These are phyloP conservation scores for Calvadosia cruxmelitensis DNA, from an alignment of 30 jellyfish, hydroid and myxozoan species.

Conservation along the genomic window DNA sequence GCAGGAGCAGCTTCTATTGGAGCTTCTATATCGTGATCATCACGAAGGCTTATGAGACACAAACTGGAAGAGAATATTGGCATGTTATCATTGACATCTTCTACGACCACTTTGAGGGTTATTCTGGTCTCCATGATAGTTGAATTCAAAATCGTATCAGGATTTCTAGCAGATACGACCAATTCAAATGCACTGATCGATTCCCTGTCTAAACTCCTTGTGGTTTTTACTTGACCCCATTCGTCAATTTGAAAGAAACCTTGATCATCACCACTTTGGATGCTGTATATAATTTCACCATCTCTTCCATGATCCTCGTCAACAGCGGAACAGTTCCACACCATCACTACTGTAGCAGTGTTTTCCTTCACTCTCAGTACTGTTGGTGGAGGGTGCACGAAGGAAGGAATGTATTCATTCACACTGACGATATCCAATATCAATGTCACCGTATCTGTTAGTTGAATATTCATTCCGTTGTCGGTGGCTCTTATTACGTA, in stretches of 20 bases:
- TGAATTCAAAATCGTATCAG: slow-evolving; percentile 17
- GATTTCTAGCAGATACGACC: slow-evolving; percentile 38
- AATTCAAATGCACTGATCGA: slow-evolving; percentile 28
- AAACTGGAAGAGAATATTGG: slow-evolving; percentile 43
- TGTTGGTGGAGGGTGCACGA: slow-evolving; percentile 7
- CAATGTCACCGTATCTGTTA: not conserved
- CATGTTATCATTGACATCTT: slow-evolving; percentile 61
- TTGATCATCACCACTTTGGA: slow-evolving; percentile 32
- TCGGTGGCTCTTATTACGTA: not conserved
- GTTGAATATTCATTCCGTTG: not conserved
- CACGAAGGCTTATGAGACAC: slow-evolving; percentile 27
- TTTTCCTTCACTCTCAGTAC: slow-evolving; percentile 32
- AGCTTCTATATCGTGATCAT: slow-evolving; percentile 37
- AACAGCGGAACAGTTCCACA: slow-evolving; percentile 25
- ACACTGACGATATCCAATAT: slow-evolving; percentile 2
- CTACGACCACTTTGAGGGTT: slow-evolving; percentile 17
- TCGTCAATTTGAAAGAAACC: slow-evolving; percentile 25
- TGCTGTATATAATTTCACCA: slow-evolving; percentile 40
- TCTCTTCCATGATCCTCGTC: slow-evolving; percentile 65
- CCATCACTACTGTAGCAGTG: slow-evolving; percentile 17
- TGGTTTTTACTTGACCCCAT: slow-evolving; percentile 14
- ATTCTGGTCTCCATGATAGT: slow-evolving; percentile 19
- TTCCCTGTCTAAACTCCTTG: slow-evolving; percentile 46
- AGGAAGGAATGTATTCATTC: slow-evolving; percentile 53
- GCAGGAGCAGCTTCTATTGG: slow-evolving; percentile 39